phyloP scores from a whole-genome alignment of 2,113 vertebrate genomes.

The Pluvialis apricaria region DNA sequence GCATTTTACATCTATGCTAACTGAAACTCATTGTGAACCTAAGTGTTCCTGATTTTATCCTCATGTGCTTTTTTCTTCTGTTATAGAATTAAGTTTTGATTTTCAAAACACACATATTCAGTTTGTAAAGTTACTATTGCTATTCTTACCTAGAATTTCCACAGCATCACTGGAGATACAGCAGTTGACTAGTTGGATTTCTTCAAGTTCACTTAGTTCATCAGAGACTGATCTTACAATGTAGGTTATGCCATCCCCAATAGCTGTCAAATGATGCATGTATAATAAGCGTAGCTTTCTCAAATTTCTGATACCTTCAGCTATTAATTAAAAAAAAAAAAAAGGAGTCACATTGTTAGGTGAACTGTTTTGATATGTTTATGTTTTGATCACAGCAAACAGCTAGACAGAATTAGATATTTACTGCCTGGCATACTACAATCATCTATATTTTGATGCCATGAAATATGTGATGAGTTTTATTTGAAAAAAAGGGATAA shows the following conservation, averaged over 20 bases:
- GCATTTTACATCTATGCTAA: not conserved
- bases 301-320: slow-evolving; percentile 13
- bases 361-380: not conserved
- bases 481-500: not conserved
- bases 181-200: slow-evolving; percentile 43
- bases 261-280: slow-evolving; percentile 18
- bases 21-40: not conserved
- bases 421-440: not conserved
- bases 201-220: slow-evolving; percentile 21
- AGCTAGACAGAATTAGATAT: not conserved
- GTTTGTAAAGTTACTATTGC: not conserved
- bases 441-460: not conserved
- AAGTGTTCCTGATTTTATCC: not conserved
- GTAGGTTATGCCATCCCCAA: slow-evolving; percentile 12
- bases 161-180: slow-evolving; percentile 2
- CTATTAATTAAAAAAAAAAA: not conserved
- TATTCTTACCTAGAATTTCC: slow-evolving; percentile 42
- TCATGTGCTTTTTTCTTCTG: not conserved
- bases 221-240: slow-evolving; percentile 26
- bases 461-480: not conserved
- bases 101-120: not conserved
- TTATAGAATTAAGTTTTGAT: not conserved
- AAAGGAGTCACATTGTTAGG: not conserved
- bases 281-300: slow-evolving; percentile 22
- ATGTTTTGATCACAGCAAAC: not conserved